Evolutionary conservation across 2,888 invertebrate species (phyloP), one percentile per base, ranked within the genome.

Genomic region (Rhabditophanes sp.): DNA sequence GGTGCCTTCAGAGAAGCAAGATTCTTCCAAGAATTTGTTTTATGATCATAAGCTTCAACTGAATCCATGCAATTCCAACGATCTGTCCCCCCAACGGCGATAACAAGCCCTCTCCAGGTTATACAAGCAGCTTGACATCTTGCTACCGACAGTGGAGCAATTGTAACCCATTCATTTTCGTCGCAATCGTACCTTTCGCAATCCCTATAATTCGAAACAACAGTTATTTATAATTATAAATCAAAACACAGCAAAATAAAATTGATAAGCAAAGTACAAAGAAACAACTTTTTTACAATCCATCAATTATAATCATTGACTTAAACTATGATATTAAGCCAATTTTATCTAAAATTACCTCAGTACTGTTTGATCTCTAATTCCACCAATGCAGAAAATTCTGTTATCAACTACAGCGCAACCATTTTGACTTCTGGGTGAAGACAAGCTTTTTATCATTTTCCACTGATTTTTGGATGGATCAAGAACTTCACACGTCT

Each of bases 41-140:
- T 67, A 0, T 77, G 75, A 59, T 77, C 75, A 59, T 77, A 79
- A 3, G 74, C 69, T 65, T 79, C 78, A n/a, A 45, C 48, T 5
- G 43, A 25, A 12, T 41, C 50, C 9, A 40, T 22, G 25, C 31
- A 37, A 30, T 36, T 29, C 82, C 82, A 82, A n/a, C 78, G 75
- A 68, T 83, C 82, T 65, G 80, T 80, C 18, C 84, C 83, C 39
- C 83, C 84, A 38, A 78, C 76, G 19, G 77, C 82, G 72, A 79
- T 79, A 35, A 83, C 72, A 51, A 74, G 70, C 39, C 75, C 77
- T 41, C 73, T 71, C 70, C 76, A 76, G 19, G 74, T 69, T 40
- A 77, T 75, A 19, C 77, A 78, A 15, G 78, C 81, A 30, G 78
- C 77, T 69, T 82, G 43, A 11, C 24, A 48, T 7, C 45, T 34